A percentile compares a stretch with the other conserved stretches of the same genome.
Conservation (phyloP, 1,140 invertebrate genomes). For the Carcinoscorpius rotundicauda region DNA sequence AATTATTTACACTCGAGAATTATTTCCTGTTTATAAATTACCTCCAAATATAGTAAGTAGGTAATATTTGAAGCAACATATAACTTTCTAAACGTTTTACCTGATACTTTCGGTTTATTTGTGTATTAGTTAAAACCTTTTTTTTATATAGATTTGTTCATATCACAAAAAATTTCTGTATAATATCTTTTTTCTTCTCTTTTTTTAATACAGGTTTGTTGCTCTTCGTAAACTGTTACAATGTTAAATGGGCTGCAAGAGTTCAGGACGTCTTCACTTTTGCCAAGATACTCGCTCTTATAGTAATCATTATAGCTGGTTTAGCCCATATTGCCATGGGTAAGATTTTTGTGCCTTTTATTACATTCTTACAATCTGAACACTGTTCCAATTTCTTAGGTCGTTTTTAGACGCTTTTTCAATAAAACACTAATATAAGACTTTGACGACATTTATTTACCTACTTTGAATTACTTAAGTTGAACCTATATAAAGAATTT, state of each 20-base stretch:
- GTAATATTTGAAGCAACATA: too few relatives aligned
- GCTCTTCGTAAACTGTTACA: slow-evolving; percentile 88
- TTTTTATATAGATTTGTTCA: too few relatives aligned
- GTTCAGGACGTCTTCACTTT: slow-evolving; percentile 88
- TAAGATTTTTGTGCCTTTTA: slow-evolving; percentile 19
- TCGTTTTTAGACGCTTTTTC: too few relatives aligned
- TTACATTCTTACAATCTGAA: too few relatives aligned
- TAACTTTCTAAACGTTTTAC: too few relatives aligned
- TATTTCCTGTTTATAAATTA: too few relatives aligned
- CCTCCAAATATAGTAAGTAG: too few relatives aligned
- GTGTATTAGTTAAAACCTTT: too few relatives aligned
- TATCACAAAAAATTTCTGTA: not conserved
- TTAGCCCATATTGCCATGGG: slow-evolving; percentile 41
- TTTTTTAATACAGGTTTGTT: slow-evolving; percentile 55
- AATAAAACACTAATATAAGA: slow-evolving; percentile 2
- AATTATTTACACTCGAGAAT: too few relatives aligned
- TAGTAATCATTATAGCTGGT: slow-evolving; percentile 78
- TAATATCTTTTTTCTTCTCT: slow-evolving; percentile 2
- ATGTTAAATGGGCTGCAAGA: slow-evolving; percentile 87
- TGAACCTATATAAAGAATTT: slow-evolving; percentile 7
- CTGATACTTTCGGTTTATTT: too few relatives aligned
- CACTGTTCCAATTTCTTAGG: too few relatives aligned
- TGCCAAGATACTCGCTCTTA: slow-evolving; percentile 79
- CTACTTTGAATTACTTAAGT: not conserved
- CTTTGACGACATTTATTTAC: not conserved